Conservation (phyloP, 2,113 vertebrate species). For the Clinocottus analis region DNA sequence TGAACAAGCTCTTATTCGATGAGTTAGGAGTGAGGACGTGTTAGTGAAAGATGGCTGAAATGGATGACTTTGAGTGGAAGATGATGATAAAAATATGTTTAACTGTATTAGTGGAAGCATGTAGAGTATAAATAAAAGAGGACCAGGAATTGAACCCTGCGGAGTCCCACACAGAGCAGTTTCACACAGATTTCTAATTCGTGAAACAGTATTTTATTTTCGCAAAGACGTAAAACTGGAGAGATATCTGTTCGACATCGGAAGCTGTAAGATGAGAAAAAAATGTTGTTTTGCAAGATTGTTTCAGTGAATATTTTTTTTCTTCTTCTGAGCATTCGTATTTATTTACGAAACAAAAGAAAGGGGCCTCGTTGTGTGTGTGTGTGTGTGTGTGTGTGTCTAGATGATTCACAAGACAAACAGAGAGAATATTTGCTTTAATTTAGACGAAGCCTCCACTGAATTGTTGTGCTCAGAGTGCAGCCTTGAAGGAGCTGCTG, state of each 20-base stretch:
- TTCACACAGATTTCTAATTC: not conserved
- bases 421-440: conserved; percentile 56
- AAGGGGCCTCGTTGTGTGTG: conserved; percentile 29
- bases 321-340: too few species aligned
- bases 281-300: conserved; percentile 1
- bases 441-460: conserved; percentile 47
- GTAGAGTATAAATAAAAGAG: not conserved
- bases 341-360: conserved; percentile 27
- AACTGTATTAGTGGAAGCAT: not conserved
- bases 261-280: not conserved
- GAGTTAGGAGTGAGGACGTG: too few species aligned
- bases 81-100: not conserved
- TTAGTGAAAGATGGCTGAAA: not conserved
- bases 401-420: conserved; percentile 42
- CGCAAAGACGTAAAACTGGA: not conserved
- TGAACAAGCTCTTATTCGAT: too few species aligned
- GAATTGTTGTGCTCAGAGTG: conserved; percentile 46
- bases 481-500: conserved; percentile 63
- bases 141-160: not conserved
- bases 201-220: not conserved
- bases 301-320: conserved; percentile 18
- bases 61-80: not conserved
- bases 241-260: not conserved
- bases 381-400: conserved; percentile 11
- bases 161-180: not conserved